Percentiles rank a stretch among this genome's conserved stretches.
Evolutionary conservation across 2,797 vertebrate genomes (phyloP).

Genomic region (Diceros bicornis): DNA sequence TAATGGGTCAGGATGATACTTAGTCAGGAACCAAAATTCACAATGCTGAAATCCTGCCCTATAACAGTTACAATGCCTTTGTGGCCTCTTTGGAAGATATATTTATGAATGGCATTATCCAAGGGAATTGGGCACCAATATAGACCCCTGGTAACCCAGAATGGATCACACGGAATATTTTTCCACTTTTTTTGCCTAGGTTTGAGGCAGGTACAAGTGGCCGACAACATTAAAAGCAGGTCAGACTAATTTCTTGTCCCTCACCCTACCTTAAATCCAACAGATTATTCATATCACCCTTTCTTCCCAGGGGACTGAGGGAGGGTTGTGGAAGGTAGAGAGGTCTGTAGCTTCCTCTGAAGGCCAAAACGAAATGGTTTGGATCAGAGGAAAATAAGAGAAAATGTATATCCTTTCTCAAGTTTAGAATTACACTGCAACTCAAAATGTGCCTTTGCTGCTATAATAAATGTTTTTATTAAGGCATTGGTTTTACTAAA

Average conservation of each 20-base stretch:
- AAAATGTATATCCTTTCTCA: not conserved
- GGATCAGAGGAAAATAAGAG: not conserved
- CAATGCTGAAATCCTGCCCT: not conserved
- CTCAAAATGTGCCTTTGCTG: not conserved
- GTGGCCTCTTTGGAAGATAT: not conserved
- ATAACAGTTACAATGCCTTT: not conserved
- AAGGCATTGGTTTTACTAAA: not conserved
- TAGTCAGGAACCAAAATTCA: not conserved
- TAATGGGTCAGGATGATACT: not conserved
- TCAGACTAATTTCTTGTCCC: not conserved
- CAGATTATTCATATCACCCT: not conserved
- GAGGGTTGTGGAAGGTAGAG: not conserved
- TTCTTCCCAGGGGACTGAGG: not conserved
- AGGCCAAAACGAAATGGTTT: not conserved
- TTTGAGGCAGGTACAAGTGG: not conserved
- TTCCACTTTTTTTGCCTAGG: not conserved
- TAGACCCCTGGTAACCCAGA: not conserved
- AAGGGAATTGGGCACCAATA: not conserved
- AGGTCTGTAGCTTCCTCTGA: not conserved
- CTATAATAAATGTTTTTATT: not conserved
- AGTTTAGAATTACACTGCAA: not conserved
- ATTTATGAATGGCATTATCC: not conserved
- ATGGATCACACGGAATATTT: not conserved
- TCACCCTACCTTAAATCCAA: not conserved
- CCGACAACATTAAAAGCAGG: not conserved